Conservation (phyloP, 2,888 invertebrate species). For the Yponomeuta sedellus region DNA sequence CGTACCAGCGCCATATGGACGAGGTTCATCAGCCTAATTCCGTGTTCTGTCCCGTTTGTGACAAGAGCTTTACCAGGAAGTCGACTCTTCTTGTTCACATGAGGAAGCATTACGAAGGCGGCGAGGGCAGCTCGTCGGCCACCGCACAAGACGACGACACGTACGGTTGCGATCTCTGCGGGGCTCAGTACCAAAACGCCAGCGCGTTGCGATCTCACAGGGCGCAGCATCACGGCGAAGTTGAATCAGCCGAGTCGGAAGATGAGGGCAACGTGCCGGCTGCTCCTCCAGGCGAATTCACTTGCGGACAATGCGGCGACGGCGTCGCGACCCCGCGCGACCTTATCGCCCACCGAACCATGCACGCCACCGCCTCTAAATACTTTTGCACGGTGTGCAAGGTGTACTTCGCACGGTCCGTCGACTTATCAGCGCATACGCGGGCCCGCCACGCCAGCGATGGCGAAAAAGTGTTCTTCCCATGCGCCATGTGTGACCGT, state of each 20-base stretch:
- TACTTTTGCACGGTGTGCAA: constrained; percentile 78
- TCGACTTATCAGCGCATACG: constrained; percentile 66
- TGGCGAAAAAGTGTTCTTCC: constrained; percentile 73
- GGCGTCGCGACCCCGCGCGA: constrained; percentile 73
- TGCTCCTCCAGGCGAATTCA: constrained; percentile 64
- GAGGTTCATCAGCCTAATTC: constrained; percentile 73
- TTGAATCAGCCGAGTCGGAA: constrained; percentile 54
- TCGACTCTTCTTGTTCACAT: constrained; percentile 80
- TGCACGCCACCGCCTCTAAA: constrained; percentile 69
- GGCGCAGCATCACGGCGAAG: constrained; percentile 74
- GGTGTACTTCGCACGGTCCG: constrained; percentile 64
- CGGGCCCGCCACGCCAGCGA: constrained; percentile 70
- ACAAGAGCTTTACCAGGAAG: constrained; percentile 78
- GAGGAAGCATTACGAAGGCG: constrained; percentile 73
- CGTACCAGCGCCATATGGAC: constrained; percentile 78
- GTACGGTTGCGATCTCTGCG: constrained; percentile 77
- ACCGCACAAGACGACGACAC: constrained; percentile 49
- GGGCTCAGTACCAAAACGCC: constrained; percentile 75
- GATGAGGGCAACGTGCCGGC: constrained; percentile 49
- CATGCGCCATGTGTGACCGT: constrained; percentile 76
- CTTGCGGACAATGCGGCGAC: constrained; percentile 74
- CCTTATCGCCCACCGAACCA: constrained; percentile 73
- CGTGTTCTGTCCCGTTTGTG: constrained; percentile 78
- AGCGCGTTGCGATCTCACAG: constrained; percentile 76
- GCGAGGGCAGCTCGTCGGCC: constrained; percentile 38